phyloP scores from a whole-genome alignment of 2,888 invertebrate species.

The Thalpophila matura region DNA sequence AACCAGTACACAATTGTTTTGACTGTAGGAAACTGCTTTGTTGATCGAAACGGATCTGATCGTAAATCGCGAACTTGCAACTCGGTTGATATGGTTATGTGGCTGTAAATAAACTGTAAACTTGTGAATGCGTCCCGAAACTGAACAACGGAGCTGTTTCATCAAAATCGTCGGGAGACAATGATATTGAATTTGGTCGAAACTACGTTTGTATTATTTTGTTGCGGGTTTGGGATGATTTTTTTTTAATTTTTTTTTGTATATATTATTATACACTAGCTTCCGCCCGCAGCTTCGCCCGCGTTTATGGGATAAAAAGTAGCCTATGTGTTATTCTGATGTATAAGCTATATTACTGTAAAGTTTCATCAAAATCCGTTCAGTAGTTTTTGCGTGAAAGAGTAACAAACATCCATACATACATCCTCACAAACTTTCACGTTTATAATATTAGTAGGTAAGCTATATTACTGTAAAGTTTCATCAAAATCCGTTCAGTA shows the following conservation, averaged over 20 bases:
- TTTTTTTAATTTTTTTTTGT: slow-evolving; percentile 14
- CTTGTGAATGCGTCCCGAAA: slow-evolving; percentile 27
- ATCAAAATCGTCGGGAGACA: slow-evolving; percentile 40
- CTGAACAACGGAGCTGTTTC: slow-evolving; percentile 15
- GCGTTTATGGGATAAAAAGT: no score
- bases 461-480: no score
- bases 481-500: no score
- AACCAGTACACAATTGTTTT: slow-evolving; percentile 23
- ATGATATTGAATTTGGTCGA: slow-evolving; percentile 37
- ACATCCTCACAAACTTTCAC: no score
- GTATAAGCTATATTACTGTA: no score
- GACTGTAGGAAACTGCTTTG: slow-evolving; percentile 23
- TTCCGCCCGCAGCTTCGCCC: no score
- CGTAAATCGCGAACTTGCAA: slow-evolving; percentile 39
- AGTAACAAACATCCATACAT: no score
- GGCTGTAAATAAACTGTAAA: slow-evolving; percentile 53
- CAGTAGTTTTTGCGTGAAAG: no score
- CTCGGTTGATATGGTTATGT: slow-evolving; percentile 39
- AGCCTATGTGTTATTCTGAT: no score
- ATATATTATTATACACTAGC: no score
- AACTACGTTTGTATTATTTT: slow-evolving; percentile 28
- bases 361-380: no score
- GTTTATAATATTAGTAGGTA: no score
- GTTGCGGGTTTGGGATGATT: slow-evolving; percentile 12
- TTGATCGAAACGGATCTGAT: slow-evolving; percentile 31